Evolutionary conservation across 23 tunicate genomes (phyloP).

Genomic region (Phallusia fumigata): DNA sequence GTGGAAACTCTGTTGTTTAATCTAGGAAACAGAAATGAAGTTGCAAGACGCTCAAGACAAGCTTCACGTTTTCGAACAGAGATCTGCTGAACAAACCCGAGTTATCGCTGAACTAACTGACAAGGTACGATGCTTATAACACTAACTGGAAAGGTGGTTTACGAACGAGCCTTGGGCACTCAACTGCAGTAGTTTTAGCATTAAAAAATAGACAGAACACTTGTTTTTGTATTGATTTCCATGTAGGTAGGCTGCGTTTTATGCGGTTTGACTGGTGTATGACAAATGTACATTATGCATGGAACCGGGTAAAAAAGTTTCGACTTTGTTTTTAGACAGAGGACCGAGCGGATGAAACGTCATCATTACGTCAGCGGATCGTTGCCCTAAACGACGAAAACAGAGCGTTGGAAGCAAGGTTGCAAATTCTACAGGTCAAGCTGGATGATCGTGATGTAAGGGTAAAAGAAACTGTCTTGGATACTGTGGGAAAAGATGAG

Average conservation of each 20-base stretch:
- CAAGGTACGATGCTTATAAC: slow-evolving; percentile 42
- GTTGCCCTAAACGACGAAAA: slow-evolving; percentile 70
- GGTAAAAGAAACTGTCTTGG: slow-evolving; percentile 66
- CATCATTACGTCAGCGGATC: slow-evolving; percentile 61
- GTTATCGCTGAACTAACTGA: slow-evolving; percentile 72
- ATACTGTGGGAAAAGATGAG: slow-evolving; percentile 74
- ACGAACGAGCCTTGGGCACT: no score
- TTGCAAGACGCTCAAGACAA: slow-evolving; percentile 83
- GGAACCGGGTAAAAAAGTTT: background rate
- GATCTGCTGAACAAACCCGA: slow-evolving; percentile 78
- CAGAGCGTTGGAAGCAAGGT: slow-evolving; percentile 79
- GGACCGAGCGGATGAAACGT: slow-evolving; percentile 37
- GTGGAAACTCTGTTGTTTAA: background rate
- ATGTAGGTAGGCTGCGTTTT: no score
- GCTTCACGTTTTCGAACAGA: slow-evolving; percentile 58
- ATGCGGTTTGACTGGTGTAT: no score
- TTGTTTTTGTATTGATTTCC: no score
- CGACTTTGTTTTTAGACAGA: slow-evolving; percentile 34
- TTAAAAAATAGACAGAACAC: no score
- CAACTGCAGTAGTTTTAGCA: no score
- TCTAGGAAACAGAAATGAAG: slow-evolving; percentile 89
- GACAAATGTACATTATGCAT: no score
- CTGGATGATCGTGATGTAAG: slow-evolving; percentile 71
- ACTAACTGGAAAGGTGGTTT: background rate
- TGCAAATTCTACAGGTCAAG: slow-evolving; percentile 72